phyloP scores from a whole-genome alignment of 1,140 invertebrate genomes.

The Thaumatotibia leucotreta region DNA sequence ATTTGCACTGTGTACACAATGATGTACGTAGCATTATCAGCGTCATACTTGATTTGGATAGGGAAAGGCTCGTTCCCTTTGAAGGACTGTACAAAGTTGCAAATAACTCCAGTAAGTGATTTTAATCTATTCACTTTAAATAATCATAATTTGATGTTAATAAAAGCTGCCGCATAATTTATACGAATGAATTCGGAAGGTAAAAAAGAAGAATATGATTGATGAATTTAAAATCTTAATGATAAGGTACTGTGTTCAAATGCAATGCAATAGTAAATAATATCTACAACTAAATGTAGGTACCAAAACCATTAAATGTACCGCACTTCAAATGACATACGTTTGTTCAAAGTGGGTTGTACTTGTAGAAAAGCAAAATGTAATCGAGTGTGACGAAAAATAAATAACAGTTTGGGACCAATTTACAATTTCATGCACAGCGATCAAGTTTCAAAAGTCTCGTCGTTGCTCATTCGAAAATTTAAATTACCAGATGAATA shows the following conservation, averaged over 20 bases:
- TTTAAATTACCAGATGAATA: conserved; percentile 6
- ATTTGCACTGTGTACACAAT: conserved; percentile 57
- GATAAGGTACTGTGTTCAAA: too few relatives aligned
- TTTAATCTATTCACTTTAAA: not conserved
- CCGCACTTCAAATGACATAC: too few relatives aligned
- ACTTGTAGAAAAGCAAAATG: not conserved
- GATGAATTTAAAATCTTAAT: too few relatives aligned
- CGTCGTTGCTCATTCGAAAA: not conserved
- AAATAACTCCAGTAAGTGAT: conserved; percentile 56
- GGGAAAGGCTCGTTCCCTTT: conserved; percentile 58
- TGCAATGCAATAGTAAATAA: too few relatives aligned
- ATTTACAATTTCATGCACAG: conserved; percentile 1
- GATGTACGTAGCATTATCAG: conserved; percentile 49
- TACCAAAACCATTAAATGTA: too few relatives aligned
- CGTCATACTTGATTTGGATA: conserved; percentile 60
- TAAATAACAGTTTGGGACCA: not conserved
- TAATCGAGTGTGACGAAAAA: not conserved
- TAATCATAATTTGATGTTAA: not conserved
- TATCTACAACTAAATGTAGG: too few relatives aligned
- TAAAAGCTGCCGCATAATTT: not conserved
- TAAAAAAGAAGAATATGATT: too few relatives aligned
- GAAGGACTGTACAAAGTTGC: conserved; percentile 55
- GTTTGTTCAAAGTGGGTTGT: too few relatives aligned
- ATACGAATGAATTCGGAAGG: not conserved
- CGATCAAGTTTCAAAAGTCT: conserved; percentile 3